Conservation (phyloP, 1,140 invertebrate species). For the Aporrectodea caliginosa region DNA sequence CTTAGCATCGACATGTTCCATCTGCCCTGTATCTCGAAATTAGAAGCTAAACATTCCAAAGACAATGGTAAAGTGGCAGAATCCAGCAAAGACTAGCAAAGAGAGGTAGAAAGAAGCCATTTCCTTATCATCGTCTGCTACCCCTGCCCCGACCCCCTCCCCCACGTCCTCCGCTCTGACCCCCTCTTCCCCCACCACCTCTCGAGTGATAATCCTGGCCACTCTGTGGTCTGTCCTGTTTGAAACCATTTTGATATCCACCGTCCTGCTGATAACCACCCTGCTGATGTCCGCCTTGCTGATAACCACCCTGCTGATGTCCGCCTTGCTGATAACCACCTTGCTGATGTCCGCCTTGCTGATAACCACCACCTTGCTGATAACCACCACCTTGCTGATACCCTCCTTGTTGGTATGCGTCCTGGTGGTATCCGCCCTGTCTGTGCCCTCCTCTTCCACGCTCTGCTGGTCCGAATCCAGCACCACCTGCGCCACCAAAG, state of each 20-base stretch:
- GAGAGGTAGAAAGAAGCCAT: too few relatives aligned
- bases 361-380: not conserved
- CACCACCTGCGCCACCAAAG: conserved; percentile 32
- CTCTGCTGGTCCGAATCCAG: conserved; percentile 37
- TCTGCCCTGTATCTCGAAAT: too few relatives aligned
- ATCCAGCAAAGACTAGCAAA: too few relatives aligned
- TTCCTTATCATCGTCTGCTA: conserved; percentile 34
- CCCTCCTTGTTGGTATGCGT: conserved; percentile 37
- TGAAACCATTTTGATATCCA: conserved; percentile 5
- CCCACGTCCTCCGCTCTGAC: conserved; percentile 36
- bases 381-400: conserved; percentile 39
- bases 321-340: conserved; percentile 31
- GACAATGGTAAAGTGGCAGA: too few relatives aligned
- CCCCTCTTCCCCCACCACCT: conserved; percentile 35
- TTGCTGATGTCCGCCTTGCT: conserved; percentile 18
- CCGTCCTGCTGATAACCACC: conserved; percentile 28
- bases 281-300: conserved; percentile 30
- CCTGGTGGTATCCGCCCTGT: conserved; percentile 35
- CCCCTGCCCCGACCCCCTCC: conserved; percentile 33
- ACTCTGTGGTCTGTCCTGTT: conserved; percentile 34
- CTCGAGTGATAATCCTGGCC: conserved; percentile 24
- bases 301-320: conserved; percentile 40
- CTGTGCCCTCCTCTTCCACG: conserved; percentile 43
- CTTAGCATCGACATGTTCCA: too few relatives aligned
- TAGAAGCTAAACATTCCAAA: too few relatives aligned